Conservation (phyloP, 2,113 vertebrate species). For the Poeciliopsis turrubarensis region DNA sequence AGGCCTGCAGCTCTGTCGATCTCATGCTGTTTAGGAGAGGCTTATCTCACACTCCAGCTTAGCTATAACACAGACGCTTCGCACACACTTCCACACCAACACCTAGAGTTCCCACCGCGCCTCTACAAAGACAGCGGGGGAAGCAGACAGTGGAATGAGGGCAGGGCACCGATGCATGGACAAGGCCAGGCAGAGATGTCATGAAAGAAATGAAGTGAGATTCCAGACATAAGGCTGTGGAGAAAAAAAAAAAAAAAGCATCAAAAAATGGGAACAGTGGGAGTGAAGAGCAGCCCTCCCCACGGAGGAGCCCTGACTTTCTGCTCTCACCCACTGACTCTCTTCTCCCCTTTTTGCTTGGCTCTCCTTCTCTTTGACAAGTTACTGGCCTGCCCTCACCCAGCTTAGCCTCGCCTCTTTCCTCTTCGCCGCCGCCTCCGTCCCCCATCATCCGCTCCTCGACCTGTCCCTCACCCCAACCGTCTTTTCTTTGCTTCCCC, state of each 20-base stretch:
- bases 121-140: constrained; percentile 39
- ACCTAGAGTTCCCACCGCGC: constrained; percentile 29
- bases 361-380: constrained; percentile 52
- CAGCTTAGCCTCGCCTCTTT: constrained; percentile 48
- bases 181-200: constrained; percentile 54
- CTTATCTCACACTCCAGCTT: constrained; percentile 61
- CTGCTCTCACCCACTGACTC: constrained; percentile 39
- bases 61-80: constrained; percentile 22
- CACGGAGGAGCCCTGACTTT: constrained; percentile 48
- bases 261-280: constrained; percentile 25
- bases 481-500: background rate
- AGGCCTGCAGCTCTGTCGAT: constrained; percentile 48
- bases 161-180: constrained; percentile 63
- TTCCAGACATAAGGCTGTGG: constrained; percentile 45
- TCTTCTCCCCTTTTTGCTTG: constrained; percentile 16
- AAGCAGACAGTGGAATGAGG: constrained; percentile 51
- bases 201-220: constrained; percentile 65
- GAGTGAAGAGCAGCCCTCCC: constrained; percentile 48
- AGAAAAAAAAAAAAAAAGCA: constrained; percentile 6
- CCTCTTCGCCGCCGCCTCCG: constrained; percentile 1
- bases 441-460: constrained; percentile 26
- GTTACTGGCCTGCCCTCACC: constrained; percentile 44
- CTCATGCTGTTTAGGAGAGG: constrained; percentile 57
- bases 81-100: constrained; percentile 22
- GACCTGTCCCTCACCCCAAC: constrained; percentile 56